Evolutionary conservation across 2,888 invertebrate species (phyloP).

Genomic region (Sarcophaga caerulescens): DNA sequence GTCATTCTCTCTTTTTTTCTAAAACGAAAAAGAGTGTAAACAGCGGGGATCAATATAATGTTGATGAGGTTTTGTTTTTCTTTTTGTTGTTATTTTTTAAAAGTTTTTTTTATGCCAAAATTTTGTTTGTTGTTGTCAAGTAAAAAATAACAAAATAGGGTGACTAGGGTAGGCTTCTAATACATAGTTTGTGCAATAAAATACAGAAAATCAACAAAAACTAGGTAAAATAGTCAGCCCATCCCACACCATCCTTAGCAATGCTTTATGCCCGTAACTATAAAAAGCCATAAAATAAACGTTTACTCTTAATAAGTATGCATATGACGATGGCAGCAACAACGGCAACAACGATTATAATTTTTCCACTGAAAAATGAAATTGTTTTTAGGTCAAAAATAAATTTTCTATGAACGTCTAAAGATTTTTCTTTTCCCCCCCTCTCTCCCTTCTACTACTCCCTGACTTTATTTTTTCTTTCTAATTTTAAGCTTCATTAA

Average conservation of each 20-base stretch:
- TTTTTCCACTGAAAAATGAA: constrained; percentile 28
- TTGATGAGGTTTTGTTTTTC: constrained; percentile 28
- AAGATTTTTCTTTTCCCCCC: constrained; percentile 9
- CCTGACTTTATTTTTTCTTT: constrained; percentile 6
- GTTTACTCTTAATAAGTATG: constrained; percentile 47
- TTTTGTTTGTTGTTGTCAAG: not conserved
- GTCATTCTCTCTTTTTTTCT: constrained; percentile 1
- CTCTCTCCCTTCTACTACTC: not conserved
- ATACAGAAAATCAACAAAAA: not conserved
- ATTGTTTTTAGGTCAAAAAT: constrained; percentile 61
- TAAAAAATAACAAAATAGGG: not conserved
- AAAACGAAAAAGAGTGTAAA: constrained; percentile 13
- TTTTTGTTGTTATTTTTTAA: too few species aligned
- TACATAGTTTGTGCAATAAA: constrained; percentile 27
- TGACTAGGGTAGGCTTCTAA: not conserved
- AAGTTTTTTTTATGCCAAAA: constrained; percentile 43
- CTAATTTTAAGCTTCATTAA: constrained; percentile 65
- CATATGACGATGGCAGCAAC: constrained; percentile 32
- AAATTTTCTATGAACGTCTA: constrained; percentile 34
- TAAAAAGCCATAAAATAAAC: constrained; percentile 48
- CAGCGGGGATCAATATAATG: constrained; percentile 50
- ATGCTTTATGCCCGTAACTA: constrained; percentile 39
- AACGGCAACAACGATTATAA: constrained; percentile 25
- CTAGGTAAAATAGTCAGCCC: constrained; percentile 33
- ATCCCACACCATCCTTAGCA: constrained; percentile 34